Percentiles rank a stretch among this genome's conserved stretches.
Evolutionary conservation across 2,113 vertebrate genomes (phyloP).

Genomic region (Bolborhynchus lineola): DNA sequence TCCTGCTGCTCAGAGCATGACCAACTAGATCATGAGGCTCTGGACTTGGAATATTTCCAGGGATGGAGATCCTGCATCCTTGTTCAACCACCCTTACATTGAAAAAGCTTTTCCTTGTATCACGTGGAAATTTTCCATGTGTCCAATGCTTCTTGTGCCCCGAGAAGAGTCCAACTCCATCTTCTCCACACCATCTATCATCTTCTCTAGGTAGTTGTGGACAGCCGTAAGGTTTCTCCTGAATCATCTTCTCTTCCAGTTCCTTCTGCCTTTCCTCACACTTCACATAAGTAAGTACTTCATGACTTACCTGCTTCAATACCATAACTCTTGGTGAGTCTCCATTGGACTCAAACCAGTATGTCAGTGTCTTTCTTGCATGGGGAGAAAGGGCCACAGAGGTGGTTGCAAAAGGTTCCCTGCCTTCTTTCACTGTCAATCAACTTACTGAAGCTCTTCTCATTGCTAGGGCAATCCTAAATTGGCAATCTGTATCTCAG

Average conservation of each 20-base stretch:
- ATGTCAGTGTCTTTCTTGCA: background rate
- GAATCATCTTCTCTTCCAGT: background rate
- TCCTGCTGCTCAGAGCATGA: background rate
- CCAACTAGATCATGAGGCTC: background rate
- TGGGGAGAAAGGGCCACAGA: background rate
- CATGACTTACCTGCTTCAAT: background rate
- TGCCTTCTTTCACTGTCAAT: background rate
- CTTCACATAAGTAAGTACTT: background rate
- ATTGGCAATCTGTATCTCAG: background rate
- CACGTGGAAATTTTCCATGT: accelerated
- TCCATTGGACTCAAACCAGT: background rate
- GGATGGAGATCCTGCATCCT: background rate
- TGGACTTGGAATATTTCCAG: background rate
- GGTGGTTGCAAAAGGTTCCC: background rate
- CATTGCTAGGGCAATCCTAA: background rate
- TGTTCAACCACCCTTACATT: background rate
- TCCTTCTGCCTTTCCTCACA: background rate
- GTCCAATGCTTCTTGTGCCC: background rate
- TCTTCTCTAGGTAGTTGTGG: background rate
- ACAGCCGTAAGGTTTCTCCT: background rate
- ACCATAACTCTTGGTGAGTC: background rate
- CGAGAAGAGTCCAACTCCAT: background rate
- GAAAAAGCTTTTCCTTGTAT: background rate
- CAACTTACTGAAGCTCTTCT: background rate
- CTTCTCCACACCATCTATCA: background rate